These are phyloP conservation scores for Dipodomys merriami DNA, from an alignment of 2,113 vertebrate species.

Conservation along the genomic window DNA sequence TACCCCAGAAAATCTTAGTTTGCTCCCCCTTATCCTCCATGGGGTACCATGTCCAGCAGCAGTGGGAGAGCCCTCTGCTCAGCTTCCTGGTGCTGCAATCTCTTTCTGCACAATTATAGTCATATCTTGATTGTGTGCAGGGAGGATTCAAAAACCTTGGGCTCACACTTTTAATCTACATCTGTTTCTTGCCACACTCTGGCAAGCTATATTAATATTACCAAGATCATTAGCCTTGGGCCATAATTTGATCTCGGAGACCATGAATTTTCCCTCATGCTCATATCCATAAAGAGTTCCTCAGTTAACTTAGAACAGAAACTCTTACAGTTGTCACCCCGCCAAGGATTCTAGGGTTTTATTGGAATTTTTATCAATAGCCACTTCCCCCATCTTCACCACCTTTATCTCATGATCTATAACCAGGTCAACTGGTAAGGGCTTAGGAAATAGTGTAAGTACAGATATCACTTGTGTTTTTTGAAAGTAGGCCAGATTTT, in stretches of 20 bases:
- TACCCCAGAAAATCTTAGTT: neutral
- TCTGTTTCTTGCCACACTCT: no score
- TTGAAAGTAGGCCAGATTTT: slow-evolving; percentile 27
- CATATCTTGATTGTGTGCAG: neutral
- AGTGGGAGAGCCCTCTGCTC: neutral
- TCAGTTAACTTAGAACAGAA: neutral
- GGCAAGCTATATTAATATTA: neutral
- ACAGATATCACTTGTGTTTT: neutral
- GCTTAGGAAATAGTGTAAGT: neutral
- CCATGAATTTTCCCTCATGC: neutral
- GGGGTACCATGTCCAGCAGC: neutral
- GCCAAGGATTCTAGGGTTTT: neutral
- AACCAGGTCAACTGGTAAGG: neutral
- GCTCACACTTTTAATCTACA: neutral
- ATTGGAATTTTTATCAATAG: neutral
- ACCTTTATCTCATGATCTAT: neutral
- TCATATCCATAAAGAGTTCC: neutral
- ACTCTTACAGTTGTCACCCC: neutral
- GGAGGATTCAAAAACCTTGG: neutral
- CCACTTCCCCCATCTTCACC: neutral
- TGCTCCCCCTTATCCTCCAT: neutral
- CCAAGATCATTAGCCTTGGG: neutral
- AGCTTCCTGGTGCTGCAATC: neutral
- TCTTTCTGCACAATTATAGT: neutral
- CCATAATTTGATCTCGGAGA: neutral